Base-by-base conservation (phyloP, 1,140 invertebrate species). In the Pseudoatta argentina region DNA sequence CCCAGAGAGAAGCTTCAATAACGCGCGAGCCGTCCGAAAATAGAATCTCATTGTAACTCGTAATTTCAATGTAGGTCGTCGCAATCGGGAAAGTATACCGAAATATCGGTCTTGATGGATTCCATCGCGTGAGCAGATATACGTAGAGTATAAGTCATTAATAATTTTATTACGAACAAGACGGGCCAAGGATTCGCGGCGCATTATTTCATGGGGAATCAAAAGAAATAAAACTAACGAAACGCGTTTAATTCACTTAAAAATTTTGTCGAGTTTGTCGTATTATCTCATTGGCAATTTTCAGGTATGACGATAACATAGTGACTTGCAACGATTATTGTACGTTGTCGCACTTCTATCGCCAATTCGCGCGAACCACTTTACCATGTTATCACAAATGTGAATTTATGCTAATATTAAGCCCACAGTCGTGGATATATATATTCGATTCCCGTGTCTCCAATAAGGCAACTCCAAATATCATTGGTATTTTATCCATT, bases 271-370 rank as follows among this genome's bases (percentile, higher is more conserved):
- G 18, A 27, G 14, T 16, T 44, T 51, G 24, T 16, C 73, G 12
- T 44, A 59, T 67, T 67, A 86, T 78, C 51, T 86, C 61, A 79
- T 18, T 30, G 63, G 75, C 34, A 66, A 79, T 86, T 78, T 66
- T 77, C 64, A 78, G 34, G 24, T 30, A 79, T 86, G 75, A 83
- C 79, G 69, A 75, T 83, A 61, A 75, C 39, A 39, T 39, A 39
- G 69, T 53, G 79, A 83, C 55, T 64, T 61, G 69, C 55, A 63
- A 73, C n/a, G 79, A 61, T 82, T 82, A 5, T 24, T 44, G 24
- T 14, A 53, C 76, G 64, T 21, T 6, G 34, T 73, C 53, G 39
- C n/a, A 61, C 14, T 79, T 64, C 16, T n/a, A 44, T 44, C 39
- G n/a, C 18, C 16, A 10, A 77, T 4, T 57, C 7, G 53, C 7